Conservation (phyloP, 92 coral and sea anemone species). For the Phymanthus crucifer region DNA sequence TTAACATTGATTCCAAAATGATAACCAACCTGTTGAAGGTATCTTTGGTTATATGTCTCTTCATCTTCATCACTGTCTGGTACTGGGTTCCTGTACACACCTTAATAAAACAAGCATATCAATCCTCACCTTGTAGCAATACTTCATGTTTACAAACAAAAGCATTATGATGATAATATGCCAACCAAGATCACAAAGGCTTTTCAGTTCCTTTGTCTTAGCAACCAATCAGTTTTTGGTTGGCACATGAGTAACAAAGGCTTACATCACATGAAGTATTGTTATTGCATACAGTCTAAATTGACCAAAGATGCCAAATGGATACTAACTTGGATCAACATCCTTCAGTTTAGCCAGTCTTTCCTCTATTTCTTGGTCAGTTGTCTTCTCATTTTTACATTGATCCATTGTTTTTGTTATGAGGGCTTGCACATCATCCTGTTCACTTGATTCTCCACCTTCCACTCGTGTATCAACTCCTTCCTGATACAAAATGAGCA, state of each 20-base stretch:
- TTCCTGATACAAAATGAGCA: constrained; percentile 1
- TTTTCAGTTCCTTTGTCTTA: too few relatives aligned
- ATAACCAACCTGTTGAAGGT: constrained; percentile 73
- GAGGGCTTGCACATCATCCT: constrained; percentile 39
- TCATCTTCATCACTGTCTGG: constrained; percentile 90
- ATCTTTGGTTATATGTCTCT: constrained; percentile 67
- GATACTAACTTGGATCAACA: constrained; percentile 73
- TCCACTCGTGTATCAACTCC: constrained; percentile 15
- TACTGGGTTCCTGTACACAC: constrained; percentile 55
- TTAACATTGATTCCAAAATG: not conserved
- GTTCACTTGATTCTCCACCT: not conserved
- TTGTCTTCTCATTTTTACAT: constrained; percentile 16
- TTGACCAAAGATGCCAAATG: not conserved
- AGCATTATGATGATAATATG: too few relatives aligned
- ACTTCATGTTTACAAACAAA: not conserved
- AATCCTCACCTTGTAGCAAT: too few relatives aligned
- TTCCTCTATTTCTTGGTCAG: constrained; percentile 74
- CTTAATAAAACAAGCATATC: constrained; percentile 12
- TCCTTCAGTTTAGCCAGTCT: constrained; percentile 85
- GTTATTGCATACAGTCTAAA: too few relatives aligned
- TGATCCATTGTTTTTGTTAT: constrained; percentile 40
- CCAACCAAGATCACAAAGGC: too few relatives aligned
- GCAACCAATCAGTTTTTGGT: too few relatives aligned
- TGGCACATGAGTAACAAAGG: too few relatives aligned
- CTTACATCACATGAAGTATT: too few relatives aligned